Evolutionary conservation across 2,797 vertebrate genomes (phyloP).

Genomic region (Zenarchopterus dispar): DNA sequence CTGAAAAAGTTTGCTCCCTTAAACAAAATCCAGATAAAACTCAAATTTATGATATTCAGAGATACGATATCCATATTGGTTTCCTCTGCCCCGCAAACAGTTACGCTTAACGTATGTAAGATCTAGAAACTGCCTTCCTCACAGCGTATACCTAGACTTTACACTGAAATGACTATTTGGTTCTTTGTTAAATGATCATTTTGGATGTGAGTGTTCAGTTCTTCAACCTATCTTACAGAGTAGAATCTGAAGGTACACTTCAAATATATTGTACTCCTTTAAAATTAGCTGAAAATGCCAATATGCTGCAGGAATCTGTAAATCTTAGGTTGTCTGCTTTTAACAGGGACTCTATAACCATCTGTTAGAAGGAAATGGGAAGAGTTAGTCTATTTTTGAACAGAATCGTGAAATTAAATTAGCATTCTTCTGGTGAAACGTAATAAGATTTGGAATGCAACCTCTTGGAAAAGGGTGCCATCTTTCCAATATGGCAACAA

Average conservation of each 20-base stretch:
- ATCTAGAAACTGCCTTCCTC: slow-evolving; percentile 7
- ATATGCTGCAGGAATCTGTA: not conserved
- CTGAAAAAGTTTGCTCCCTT: slow-evolving; percentile 23
- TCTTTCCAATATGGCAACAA: slow-evolving; percentile 18
- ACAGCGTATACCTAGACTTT: not conserved
- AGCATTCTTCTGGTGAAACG: slow-evolving; percentile 29
- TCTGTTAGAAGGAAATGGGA: not conserved
- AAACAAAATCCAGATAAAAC: slow-evolving; percentile 23
- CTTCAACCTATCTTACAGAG: too few relatives aligned
- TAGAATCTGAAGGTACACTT: not conserved
- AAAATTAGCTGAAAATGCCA: slow-evolving; percentile 3
- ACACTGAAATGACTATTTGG: too few relatives aligned
- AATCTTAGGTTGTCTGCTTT: not conserved
- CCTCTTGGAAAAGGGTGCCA: slow-evolving; percentile 15
- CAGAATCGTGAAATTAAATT: slow-evolving; percentile 36
- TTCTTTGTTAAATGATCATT: not conserved
- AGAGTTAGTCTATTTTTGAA: slow-evolving; percentile 19
- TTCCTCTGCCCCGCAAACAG: not conserved
- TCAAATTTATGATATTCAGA: slow-evolving; percentile 5
- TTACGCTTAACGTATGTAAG: too few relatives aligned
- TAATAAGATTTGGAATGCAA: slow-evolving; percentile 49
- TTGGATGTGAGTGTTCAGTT: not conserved
- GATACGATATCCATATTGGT: too few relatives aligned
- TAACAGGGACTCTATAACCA: slow-evolving; percentile 1
- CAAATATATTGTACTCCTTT: not conserved